Percentiles rank a stretch among this genome's conserved stretches.
Conservation (phyloP, 1,140 invertebrate genomes). For the Drosophila albomicans region DNA sequence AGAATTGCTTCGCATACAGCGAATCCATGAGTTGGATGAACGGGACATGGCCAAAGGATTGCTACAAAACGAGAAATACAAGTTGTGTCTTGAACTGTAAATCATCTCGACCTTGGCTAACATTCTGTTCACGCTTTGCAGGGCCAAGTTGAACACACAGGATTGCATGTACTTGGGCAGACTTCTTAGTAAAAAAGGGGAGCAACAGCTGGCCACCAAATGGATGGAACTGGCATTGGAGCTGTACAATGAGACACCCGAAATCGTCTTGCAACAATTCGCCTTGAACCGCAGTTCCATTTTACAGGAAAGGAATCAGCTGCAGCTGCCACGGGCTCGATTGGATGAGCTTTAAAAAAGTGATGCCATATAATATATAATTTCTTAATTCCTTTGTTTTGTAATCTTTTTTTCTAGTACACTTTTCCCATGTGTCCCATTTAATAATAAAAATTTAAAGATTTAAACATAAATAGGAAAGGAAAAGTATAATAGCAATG, state of each 20-base stretch:
- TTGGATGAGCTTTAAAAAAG: not conserved
- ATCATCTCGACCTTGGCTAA: not conserved
- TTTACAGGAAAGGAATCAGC: conserved; percentile 19
- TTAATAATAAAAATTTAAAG: too few relatives aligned
- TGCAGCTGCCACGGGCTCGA: conserved; percentile 17
- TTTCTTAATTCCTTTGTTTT: too few relatives aligned
- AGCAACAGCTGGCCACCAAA: not conserved
- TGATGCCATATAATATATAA: too few relatives aligned
- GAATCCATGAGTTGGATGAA: conserved; percentile 28
- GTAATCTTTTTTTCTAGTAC: too few relatives aligned
- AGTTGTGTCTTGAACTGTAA: conserved; percentile 19
- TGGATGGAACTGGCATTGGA: conserved; percentile 50
- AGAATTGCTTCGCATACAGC: conserved; percentile 26
- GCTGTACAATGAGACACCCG: conserved; percentile 21
- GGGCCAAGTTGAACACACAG: conserved; percentile 34
- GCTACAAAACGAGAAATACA: conserved; percentile 30
- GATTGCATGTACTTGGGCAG: conserved; percentile 49
- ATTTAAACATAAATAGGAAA: too few relatives aligned
- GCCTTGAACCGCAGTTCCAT: conserved; percentile 27
- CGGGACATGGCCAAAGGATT: conserved; percentile 46
- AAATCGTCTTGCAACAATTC: conserved; percentile 37
- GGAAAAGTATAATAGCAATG: too few relatives aligned
- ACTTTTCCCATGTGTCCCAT: too few relatives aligned
- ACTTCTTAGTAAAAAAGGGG: conserved; percentile 1
- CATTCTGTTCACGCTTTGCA: conserved; percentile 2